Percentiles rank a stretch among this genome's conserved stretches.
Evolutionary conservation across 2,113 vertebrate species (phyloP).

Genomic region (Actenoides hombroni): DNA sequence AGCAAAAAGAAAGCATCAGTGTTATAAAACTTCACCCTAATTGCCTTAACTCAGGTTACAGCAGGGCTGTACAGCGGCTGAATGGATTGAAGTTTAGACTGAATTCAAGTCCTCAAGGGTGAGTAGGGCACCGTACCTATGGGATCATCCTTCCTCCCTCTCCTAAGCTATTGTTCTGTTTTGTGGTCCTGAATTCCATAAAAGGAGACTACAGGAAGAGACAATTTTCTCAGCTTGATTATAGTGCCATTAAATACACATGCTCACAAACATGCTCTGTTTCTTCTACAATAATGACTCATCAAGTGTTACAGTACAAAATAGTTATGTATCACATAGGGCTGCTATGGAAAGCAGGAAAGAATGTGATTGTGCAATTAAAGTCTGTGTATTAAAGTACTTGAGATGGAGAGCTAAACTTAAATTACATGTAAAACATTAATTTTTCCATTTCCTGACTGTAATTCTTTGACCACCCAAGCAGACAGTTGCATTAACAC

Average conservation of each 20-base stretch:
- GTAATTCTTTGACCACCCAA: not conserved
- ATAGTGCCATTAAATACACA: not conserved
- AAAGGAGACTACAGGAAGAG: slow-evolving; percentile 37
- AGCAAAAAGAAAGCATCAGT: not conserved
- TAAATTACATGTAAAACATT: not conserved
- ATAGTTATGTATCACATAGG: slow-evolving; percentile 10
- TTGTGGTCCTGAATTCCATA: slow-evolving; percentile 28
- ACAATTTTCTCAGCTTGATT: not conserved
- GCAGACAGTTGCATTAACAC: not conserved
- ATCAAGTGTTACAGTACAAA: slow-evolving; percentile 26
- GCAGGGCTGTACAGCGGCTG: not conserved
- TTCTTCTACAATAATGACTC: slow-evolving; percentile 43
- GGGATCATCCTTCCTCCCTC: not conserved
- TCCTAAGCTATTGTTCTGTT: not conserved
- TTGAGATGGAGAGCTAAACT: not conserved
- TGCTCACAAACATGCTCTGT: not conserved
- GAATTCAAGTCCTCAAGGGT: not conserved
- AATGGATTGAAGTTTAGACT: not conserved
- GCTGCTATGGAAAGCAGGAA: slow-evolving; percentile 12
- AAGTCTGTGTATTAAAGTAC: not conserved
- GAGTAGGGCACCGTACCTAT: not conserved
- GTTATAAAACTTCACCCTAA: not conserved
- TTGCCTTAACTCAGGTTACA: not conserved
- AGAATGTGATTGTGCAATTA: slow-evolving; percentile 24
- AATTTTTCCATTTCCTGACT: not conserved